Conservation (phyloP, 30 jellyfish, hydroid and myxozoan genomes). For the Aurelia coerulea region DNA sequence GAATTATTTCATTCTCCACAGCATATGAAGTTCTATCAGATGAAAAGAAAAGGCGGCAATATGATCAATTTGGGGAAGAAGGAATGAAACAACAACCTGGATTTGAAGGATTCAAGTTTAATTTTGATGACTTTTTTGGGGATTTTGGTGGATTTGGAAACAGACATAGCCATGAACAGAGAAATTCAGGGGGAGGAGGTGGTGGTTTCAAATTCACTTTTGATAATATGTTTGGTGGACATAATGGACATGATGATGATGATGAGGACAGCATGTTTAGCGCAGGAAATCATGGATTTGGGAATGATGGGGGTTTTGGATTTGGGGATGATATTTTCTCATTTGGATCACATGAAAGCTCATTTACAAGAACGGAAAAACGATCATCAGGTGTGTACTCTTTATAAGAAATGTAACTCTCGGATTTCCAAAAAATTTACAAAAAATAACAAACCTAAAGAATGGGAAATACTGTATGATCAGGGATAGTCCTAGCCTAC, state of each 20-base stretch:
- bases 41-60: constrained; percentile 88
- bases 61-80: constrained; percentile 96
- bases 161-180: background rate
- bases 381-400: constrained; percentile 41
- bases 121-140: constrained; percentile 89
- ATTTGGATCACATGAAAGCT: constrained; percentile 44
- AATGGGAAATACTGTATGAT: too few species aligned
- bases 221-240: constrained; percentile 36
- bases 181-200: constrained; percentile 22
- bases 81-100: constrained; percentile 97
- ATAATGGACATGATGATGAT: constrained; percentile 70
- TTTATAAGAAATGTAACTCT: background rate
- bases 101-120: constrained; percentile 86
- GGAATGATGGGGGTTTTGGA: constrained; percentile 72
- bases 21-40: constrained; percentile 98
- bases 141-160: constrained; percentile 73
- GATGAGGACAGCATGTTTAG: constrained; percentile 80
- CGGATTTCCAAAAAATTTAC: too few species aligned
- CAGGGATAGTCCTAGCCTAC: too few species aligned
- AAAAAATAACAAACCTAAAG: too few species aligned
- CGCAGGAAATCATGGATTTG: constrained; percentile 63
- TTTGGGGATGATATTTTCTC: constrained; percentile 79
- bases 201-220: constrained; percentile 59
- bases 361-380: constrained; percentile 44
- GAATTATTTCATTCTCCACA: constrained; percentile 16